Percentiles rank a stretch among this genome's conserved stretches.
Evolutionary conservation across 2,113 vertebrate species (phyloP).

Genomic region (Mormyrus iriodes): DNA sequence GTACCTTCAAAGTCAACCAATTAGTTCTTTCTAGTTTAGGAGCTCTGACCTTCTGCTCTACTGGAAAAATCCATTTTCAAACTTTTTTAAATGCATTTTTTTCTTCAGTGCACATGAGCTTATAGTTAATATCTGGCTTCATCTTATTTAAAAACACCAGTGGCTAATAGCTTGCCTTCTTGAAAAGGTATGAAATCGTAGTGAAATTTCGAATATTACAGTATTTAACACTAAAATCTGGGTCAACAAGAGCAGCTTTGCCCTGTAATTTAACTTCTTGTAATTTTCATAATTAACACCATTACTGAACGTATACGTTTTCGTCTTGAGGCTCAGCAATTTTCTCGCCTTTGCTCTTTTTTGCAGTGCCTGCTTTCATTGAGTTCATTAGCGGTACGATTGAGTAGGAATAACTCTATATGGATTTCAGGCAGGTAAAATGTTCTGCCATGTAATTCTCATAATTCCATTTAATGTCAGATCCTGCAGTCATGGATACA

Average conservation of each 20-base stretch:
- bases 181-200: not conserved
- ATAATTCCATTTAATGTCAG: not conserved
- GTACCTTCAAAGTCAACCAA: not conserved
- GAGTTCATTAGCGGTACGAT: not conserved
- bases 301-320: not conserved
- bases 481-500: not conserved
- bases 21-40: not conserved
- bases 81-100: not conserved
- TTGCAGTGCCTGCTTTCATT: not conserved
- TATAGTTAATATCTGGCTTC: slow-evolving; percentile 7
- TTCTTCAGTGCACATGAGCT: not conserved
- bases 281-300: slow-evolving; percentile 23
- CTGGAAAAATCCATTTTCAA: not conserved
- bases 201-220: not conserved
- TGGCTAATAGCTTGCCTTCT: not conserved
- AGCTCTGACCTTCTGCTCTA: not conserved
- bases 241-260: slow-evolving; percentile 17
- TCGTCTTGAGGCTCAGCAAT: slow-evolving; percentile 6
- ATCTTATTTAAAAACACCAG: slow-evolving; percentile 16
- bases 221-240: not conserved
- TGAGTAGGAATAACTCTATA: not conserved
- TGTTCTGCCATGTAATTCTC: not conserved
- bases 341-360: not conserved
- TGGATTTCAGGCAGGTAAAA: not conserved
- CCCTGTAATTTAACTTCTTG: slow-evolving; percentile 10